These are phyloP conservation scores for Coleophora deauratella DNA, from an alignment of 2,888 invertebrate species.

Conservation along the genomic window DNA sequence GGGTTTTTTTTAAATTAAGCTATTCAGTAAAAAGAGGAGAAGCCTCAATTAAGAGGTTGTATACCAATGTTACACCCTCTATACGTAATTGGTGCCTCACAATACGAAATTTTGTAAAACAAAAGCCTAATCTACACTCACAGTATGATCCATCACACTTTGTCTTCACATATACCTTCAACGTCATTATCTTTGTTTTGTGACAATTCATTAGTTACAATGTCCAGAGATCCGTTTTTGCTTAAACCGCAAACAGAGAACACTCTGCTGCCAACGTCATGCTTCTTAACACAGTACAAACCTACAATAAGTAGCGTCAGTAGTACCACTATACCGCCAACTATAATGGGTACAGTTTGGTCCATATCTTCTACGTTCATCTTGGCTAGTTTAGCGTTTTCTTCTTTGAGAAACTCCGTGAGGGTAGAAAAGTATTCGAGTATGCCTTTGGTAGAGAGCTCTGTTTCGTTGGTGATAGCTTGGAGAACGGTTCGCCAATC, in stretches of 20 bases:
- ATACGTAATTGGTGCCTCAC: too few species aligned
- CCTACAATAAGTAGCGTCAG: conserved; percentile 48
- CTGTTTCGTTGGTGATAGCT: conserved; percentile 55
- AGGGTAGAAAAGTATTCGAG: conserved; percentile 52
- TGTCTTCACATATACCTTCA: conserved; percentile 53
- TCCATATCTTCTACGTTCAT: conserved; percentile 43
- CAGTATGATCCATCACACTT: conserved; percentile 48
- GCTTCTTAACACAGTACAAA: conserved; percentile 56
- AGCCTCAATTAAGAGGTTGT: too few species aligned
- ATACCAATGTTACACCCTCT: too few species aligned
- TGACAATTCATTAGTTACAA: conserved; percentile 49
- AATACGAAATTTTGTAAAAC: too few species aligned
- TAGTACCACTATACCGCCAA: conserved; percentile 48
- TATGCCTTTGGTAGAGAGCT: conserved; percentile 54
- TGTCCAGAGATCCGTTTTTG: conserved; percentile 63
- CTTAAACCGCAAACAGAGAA: conserved; percentile 51
- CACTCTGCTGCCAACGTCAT: conserved; percentile 39
- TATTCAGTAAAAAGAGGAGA: too few species aligned
- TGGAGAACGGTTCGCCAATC: conserved; percentile 58
- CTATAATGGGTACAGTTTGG: conserved; percentile 51
- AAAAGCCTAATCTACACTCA: too few species aligned
- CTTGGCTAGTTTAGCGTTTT: conserved; percentile 37
- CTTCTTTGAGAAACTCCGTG: conserved; percentile 37
- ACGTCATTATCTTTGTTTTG: conserved; percentile 42
- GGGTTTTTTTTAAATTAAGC: too few species aligned